Evolutionary conservation across 2,113 vertebrate genomes (phyloP), one percentile per base, ranked within the genome.

Genomic region (Synchiropus splendidus): DNA sequence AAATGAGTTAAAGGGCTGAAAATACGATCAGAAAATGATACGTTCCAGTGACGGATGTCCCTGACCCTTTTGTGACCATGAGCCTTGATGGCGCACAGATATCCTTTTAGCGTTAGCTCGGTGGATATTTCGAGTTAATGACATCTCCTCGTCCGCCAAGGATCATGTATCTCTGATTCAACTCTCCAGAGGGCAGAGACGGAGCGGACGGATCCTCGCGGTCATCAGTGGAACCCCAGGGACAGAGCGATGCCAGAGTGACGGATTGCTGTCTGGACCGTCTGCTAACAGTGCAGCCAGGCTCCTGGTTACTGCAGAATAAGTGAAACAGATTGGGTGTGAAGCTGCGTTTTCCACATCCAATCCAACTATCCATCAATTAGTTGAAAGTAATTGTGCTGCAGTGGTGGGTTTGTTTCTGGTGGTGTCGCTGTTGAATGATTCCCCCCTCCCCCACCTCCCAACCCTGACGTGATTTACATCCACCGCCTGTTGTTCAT

Each of bases 261-360:
- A 72, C 51, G 69, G 64, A 72, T 68, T 49, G 64, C 56, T 54
- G 61, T 68, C 63, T 74, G 68, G 58, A 56, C 72, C 36, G 36
- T 45, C 53, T 65, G 58, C 54, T 70, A 64, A 73, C 54, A 49
- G 67, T 58, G 42, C 54, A 52, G 53, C 51, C 2, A 18, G 36
- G 52, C 59, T 61, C 42, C 33, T 61, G 52, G 48, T 55, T 64
- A 46, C 56, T 44, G 42, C 33, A 42, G 60, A 63, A 61, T 70
- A 76, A 72, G 61, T 61, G 38, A 59, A 77, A 66, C 46, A 59
- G 55, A 79, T 73, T 64, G 46, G 51, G 72, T 47, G 52, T 32
- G 49, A 59, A 54, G 47, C 45, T 59, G 1, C 48, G 45, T 53
- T 47, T 59, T 42, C 47, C 45, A 50, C 45, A 45, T 48, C 36